Evolutionary conservation across 1,140 invertebrate genomes (phyloP), one percentile per base, ranked within the genome.

Genomic region (Trigoniulus corallinus): DNA sequence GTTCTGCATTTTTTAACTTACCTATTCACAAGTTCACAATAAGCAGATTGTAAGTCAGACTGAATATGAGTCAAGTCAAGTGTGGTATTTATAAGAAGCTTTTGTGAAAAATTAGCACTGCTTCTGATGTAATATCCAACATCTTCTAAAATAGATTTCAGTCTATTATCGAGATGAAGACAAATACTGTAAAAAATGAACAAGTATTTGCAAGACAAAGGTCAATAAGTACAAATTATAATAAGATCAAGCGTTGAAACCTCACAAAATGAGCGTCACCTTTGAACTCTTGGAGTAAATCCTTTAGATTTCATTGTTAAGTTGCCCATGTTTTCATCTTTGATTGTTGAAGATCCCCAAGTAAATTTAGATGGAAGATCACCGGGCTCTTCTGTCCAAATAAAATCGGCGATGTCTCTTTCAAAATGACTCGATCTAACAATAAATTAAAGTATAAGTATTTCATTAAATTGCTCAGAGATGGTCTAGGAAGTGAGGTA

Each of bases 341-440:
- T 20, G n/a, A n/a, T n/a, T n/a, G 56, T 23, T 43, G 58, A 47
- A 22, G 57, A 37, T 29, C 59, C 59, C 64, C 65, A 66, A 4
- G 61, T 60, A 48, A 58, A 58, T 25, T 58, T 61, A 25, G 59
- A 48, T 13, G 76, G 74, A 41, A 81, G 65, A 58, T 82, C 80
- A 1, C 60, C 61, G 3, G 62, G 61, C 15, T 71, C 70, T 60
- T 89, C 85, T 29, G 74, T 76, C 87, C 87, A 91, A 2, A 84
- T 74, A 54, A 79, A 84, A 73, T 75, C 78, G 45, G 79, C 73
- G n/a, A 84, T 67, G 64, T 84, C 79, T 10, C 72, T 70, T 55
- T 84, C 81, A 47, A 64, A 69, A 63, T 58, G 54, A 69, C 63
- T 51, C 15, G 47, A 48, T 44, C 29, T 47, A 26, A 29, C 34